Base-by-base conservation (phyloP, 2,888 invertebrate genomes). In the Parthenolecanium corni region DNA sequence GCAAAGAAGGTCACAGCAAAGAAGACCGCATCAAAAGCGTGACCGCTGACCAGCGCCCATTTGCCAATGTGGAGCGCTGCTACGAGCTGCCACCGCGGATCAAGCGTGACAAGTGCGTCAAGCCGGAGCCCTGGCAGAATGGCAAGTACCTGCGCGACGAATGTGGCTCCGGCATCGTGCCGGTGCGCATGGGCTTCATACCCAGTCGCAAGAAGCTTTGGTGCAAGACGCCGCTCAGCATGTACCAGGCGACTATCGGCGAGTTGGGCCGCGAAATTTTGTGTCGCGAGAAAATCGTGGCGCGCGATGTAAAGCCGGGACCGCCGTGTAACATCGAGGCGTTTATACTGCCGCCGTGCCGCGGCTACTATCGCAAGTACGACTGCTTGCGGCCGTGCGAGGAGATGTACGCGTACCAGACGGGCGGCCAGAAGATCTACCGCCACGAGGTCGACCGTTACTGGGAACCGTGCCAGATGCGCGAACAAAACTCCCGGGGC, bases 171-270 rank as follows among this genome's bases (percentile, higher is more conserved):
- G 56, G 56, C 4, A 24, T 56, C 25, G 16, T 56, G 3, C 23
- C 56, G 14, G 40, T 40, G 23, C 38, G 23, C 14, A 23, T 38
- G n/a, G 20, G 21, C 38, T 53, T 53, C 42, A 36, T 38, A 40
- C 18, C 38, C 14, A 40, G 14, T 20, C 53, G 40, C 23, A 16
- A 18, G 23, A 31, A 31, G 4, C 14, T 38, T 18, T 58, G 58
- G 58, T 58, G 58, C 14, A 36, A 9, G 5, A 58, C 58, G 31
- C 58, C 58, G 38, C 38, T 58, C 1, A 47, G 31, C 38, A 58
- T 58, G 58, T 58, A 58, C 40, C 58, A 58, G 38, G 58, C 58
- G 49, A 58, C 58, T 21, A 47, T 49, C 49, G 58, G 58, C 36
- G 58, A 58, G 36, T n/a, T 58, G 23, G 58, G 58, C 21, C 36